Base-by-base conservation (phyloP, 2,888 invertebrate genomes). In the Eulithis testata region DNA sequence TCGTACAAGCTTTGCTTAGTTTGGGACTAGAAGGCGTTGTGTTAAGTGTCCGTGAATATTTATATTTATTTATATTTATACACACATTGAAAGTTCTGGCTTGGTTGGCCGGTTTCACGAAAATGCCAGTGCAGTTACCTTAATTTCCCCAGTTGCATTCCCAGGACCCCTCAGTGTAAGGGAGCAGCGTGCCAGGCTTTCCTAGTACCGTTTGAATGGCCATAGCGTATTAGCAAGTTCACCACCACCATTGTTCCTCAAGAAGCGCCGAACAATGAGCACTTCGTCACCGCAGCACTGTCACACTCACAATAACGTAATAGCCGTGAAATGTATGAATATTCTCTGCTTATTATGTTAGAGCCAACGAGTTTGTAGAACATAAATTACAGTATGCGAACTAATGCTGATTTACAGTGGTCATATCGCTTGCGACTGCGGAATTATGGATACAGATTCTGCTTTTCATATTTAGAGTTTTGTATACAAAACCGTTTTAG, bases 291-390 rank as follows among this genome's bases (percentile, higher is more conserved):
- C 70, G 72, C 71, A 73, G 67, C 73, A 65, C 72, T 73, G 72
- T 74, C 72, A 68, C 66, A 72, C 73, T 71, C 68, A 71, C 68
- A 73, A 74, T 73, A 65, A 69, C 68, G 70, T 70, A 77, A 77
- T 75, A 73, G 74, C 73, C 75, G 73, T 76, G 70, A 73, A 77
- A 83, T 77, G 75, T 73, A 81, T 83, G 81, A 77, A 82, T 80
- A 83, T 80, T 83, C 78, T 76, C 70, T 62, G 68, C 63, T 62
- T 63, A 65, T 68, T 68, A 63, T 58, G 60, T 49, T 66, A 59
- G 63, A 59, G 61, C 70, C 63, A 73, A 68, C 69, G 65, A 70
- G 68, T 76, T 72, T 73, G 76, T 76, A 69, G 61, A 69, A 72
- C 73, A 72, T 72, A 76, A 72, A 72, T 76, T 62, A 72, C 66